Conservation (phyloP, 1,140 invertebrate species). For the Papilio aristodemus region DNA sequence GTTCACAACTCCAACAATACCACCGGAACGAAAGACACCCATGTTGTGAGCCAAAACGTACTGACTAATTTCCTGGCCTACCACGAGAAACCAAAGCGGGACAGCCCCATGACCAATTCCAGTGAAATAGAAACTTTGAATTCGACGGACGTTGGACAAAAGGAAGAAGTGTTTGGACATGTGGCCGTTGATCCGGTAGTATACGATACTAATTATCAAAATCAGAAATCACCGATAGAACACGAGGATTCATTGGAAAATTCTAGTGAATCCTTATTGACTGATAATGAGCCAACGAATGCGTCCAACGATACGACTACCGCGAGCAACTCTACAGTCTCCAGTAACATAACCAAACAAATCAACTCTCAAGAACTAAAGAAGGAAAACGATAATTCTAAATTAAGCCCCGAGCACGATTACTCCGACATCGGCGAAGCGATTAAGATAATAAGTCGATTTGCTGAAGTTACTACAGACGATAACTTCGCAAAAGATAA, state of each 20-base stretch:
- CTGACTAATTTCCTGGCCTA: slow-evolving; percentile 57
- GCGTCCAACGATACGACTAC: slow-evolving; percentile 34
- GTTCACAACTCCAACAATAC: slow-evolving; percentile 50
- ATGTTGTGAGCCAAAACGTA: slow-evolving; percentile 60
- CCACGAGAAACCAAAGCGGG: slow-evolving; percentile 72
- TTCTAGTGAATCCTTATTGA: slow-evolving; percentile 36
- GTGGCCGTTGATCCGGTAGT: slow-evolving; percentile 70
- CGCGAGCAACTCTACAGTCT: slow-evolving; percentile 34
- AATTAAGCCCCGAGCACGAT: slow-evolving; percentile 73
- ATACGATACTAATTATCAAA: slow-evolving; percentile 55
- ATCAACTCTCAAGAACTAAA: slow-evolving; percentile 45
- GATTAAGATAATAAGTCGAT: slow-evolving; percentile 74
- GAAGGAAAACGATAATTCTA: slow-evolving; percentile 55
- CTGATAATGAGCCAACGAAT: slow-evolving; percentile 22
- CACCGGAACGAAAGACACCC: slow-evolving; percentile 41
- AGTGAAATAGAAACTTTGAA: slow-evolving; percentile 51
- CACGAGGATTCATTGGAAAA: slow-evolving; percentile 39
- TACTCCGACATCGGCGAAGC: slow-evolving; percentile 77
- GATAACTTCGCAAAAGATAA: slow-evolving; percentile 70
- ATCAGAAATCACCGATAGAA: slow-evolving; percentile 42
- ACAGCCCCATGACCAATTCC: slow-evolving; percentile 58
- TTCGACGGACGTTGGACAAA: slow-evolving; percentile 64
- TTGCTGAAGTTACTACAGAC: slow-evolving; percentile 74
- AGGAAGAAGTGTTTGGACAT: slow-evolving; percentile 71
- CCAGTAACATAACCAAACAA: slow-evolving; percentile 31